phyloP scores from a whole-genome alignment of 2,888 invertebrate genomes.

The Synergus gifuensis region DNA sequence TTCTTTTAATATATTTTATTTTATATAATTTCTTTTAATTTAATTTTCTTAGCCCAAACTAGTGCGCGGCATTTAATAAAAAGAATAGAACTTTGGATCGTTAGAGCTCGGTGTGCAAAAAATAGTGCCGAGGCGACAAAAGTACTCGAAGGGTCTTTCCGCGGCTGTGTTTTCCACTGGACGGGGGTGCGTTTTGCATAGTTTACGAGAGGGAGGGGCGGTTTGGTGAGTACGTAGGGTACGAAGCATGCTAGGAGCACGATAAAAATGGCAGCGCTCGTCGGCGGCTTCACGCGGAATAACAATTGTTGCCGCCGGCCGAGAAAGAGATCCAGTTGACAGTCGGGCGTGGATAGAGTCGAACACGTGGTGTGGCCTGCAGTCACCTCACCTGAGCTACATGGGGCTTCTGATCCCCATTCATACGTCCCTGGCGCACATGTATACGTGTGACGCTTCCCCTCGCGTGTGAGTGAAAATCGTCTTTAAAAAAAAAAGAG shows the following conservation, averaged over 20 bases:
- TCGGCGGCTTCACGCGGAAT: constrained; percentile 77
- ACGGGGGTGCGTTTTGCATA: constrained; percentile 43
- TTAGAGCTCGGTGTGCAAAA: background rate
- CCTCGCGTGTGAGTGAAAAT: constrained; percentile 54
- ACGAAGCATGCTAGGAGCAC: constrained; percentile 52
- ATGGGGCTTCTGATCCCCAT: constrained; percentile 61
- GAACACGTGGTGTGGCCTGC: constrained; percentile 67
- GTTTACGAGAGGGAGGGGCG: constrained; percentile 42
- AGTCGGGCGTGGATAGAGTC: constrained; percentile 64
- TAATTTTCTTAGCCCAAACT: background rate
- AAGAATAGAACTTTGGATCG: background rate
- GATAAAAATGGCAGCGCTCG: constrained; percentile 79
- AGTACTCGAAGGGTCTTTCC: constrained; percentile 33
- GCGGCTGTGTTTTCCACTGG: constrained; percentile 46
- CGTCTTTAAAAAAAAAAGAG: constrained; percentile 24
- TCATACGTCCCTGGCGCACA: constrained; percentile 65
- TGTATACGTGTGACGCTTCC: constrained; percentile 42
- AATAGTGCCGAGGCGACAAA: constrained; percentile 1
- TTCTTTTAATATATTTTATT: no score
- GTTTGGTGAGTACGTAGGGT: constrained; percentile 43
- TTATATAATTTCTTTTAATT: no score
- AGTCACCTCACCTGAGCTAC: constrained; percentile 52
- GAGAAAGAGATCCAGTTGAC: constrained; percentile 81
- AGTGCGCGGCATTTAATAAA: background rate
- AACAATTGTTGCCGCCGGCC: constrained; percentile 79